A percentile compares a stretch with the other conserved stretches of the same genome.
These are phyloP conservation scores for Plagiodera versicolora DNA, from an alignment of 2,888 invertebrate genomes.

Conservation along the genomic window DNA sequence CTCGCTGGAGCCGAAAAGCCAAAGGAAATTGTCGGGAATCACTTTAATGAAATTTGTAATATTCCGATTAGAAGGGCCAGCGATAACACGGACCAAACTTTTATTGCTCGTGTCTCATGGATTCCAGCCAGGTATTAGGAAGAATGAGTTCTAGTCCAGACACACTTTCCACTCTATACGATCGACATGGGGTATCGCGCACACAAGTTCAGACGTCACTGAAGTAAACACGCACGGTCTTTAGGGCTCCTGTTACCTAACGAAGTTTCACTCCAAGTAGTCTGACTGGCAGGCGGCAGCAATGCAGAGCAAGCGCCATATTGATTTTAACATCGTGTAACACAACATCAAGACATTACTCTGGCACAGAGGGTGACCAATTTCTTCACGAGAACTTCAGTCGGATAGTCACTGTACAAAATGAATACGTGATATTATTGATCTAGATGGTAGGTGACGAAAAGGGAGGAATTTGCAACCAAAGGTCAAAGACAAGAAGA, in stretches of 20 bases:
- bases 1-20: conserved; percentile 6
- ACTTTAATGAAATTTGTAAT: conserved; percentile 12
- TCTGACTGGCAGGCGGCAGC: conserved; percentile 46
- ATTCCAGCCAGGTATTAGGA: conserved; percentile 35
- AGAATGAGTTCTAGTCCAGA: conserved; percentile 43
- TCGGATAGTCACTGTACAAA: too few species aligned
- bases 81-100: conserved; percentile 15
- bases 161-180: conserved; percentile 46
- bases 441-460: too few species aligned
- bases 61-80: conserved; percentile 9
- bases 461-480: too few species aligned
- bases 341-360: conserved; percentile 32
- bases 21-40: conserved; percentile 14
- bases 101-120: conserved; percentile 27
- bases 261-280: conserved; percentile 49
- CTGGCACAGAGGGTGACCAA: conserved; percentile 40
- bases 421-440: too few species aligned
- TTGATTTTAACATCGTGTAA: conserved; percentile 52
- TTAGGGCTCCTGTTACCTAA: conserved; percentile 41
- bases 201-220: conserved; percentile 52
- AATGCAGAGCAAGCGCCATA: conserved; percentile 55
- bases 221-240: conserved; percentile 48
- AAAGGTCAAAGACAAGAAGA: too few species aligned
- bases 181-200: conserved; percentile 48
- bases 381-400: conserved; percentile 40